Evolutionary conservation across 2,888 invertebrate species (phyloP).

Genomic region (Cetonia aurata): DNA sequence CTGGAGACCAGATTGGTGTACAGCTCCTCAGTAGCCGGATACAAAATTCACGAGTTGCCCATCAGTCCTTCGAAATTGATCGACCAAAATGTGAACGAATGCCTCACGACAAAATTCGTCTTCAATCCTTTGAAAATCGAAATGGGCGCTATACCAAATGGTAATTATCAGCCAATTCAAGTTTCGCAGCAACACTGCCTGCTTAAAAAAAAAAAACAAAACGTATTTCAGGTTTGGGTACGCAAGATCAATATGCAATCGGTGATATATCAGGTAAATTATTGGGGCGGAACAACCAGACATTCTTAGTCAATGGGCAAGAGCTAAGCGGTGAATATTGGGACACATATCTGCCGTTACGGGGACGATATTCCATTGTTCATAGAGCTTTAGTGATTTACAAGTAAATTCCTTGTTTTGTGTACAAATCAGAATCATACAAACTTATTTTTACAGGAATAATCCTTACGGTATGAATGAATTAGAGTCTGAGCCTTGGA

Average conservation of each 20-base stretch:
- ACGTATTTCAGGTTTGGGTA: conserved; percentile 73
- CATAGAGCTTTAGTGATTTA: conserved; percentile 86
- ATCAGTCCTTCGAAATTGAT: conserved; percentile 70
- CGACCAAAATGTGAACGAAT: conserved; percentile 68
- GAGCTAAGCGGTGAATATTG: conserved; percentile 82
- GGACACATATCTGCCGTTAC: conserved; percentile 88
- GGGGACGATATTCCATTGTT: conserved; percentile 82
- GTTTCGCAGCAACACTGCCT: too few relatives aligned
- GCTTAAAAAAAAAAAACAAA: too few relatives aligned
- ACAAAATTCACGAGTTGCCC: conserved; percentile 80
- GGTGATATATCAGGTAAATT: conserved; percentile 92
- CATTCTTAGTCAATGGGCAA: conserved; percentile 78
- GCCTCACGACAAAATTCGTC: conserved; percentile 78
- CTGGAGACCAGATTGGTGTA: conserved; percentile 80
- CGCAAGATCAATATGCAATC: conserved; percentile 90
- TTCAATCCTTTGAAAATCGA: conserved; percentile 81
- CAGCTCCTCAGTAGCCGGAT: conserved; percentile 79
- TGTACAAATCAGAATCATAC: background rate
- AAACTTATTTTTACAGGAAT: conserved; percentile 60
- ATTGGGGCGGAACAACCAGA: conserved; percentile 78
- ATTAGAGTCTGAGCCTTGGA: conserved; percentile 68
- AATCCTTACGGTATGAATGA: conserved; percentile 67
- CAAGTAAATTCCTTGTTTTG: conserved; percentile 66
- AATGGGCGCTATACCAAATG: conserved; percentile 75
- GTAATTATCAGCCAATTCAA: conserved; percentile 59